A percentile compares a stretch with the other conserved stretches of the same genome.
Conservation (phyloP, 2,113 vertebrate species). For the Natator depressus region DNA sequence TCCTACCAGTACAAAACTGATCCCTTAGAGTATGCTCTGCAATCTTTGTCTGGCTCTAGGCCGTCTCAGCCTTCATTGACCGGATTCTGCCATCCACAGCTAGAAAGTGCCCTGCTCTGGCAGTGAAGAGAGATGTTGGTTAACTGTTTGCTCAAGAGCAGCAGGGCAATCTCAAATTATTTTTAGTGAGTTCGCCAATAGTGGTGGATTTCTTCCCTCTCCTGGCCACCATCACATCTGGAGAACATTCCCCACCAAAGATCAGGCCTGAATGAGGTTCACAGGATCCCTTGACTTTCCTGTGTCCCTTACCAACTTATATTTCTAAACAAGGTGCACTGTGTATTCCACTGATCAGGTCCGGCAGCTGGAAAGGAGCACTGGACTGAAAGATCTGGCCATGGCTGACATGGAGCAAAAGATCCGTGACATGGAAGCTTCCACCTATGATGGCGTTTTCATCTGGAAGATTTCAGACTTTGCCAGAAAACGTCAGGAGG, state of each 20-base stretch:
- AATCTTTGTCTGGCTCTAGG: background rate
- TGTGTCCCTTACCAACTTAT: accelerated
- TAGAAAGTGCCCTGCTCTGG: background rate
- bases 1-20: too few relatives aligned
- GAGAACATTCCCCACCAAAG: accelerated
- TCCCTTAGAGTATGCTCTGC: too few relatives aligned
- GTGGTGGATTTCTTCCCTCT: accelerated
- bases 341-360: constrained; percentile 76
- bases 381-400: constrained; percentile 88
- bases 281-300: background rate
- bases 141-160: background rate
- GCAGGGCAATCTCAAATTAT: background rate
- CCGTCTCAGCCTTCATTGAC: background rate
- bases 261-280: accelerated
- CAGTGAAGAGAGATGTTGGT: accelerated
- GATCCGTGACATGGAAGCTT: constrained; percentile 84
- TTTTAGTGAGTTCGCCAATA: background rate
- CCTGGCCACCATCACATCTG: accelerated
- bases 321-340: constrained; percentile 16
- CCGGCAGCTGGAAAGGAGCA: constrained; percentile 88
- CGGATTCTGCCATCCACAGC: accelerated
- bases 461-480: constrained; percentile 93
- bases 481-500: constrained; percentile 88
- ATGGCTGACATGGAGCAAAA: constrained; percentile 88
- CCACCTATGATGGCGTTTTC: constrained; percentile 90